Percentiles rank a stretch among this genome's conserved stretches.
Evolutionary conservation across 2,797 vertebrate genomes (phyloP).

Genomic region (Acanthiza pusilla): DNA sequence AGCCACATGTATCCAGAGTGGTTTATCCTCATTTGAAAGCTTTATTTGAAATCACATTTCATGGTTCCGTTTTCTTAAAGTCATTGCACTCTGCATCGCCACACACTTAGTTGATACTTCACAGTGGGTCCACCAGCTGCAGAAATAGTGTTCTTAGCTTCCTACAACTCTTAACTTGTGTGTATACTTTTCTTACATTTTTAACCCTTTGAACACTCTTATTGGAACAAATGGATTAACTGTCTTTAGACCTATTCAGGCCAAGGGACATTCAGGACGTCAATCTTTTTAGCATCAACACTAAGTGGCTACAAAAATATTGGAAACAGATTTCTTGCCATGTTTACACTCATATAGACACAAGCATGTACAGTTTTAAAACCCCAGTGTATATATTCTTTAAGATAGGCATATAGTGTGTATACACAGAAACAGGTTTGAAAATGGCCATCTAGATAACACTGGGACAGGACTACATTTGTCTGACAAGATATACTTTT

Average conservation of each 20-base stretch:
- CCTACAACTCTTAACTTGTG: neutral
- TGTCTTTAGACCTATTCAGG: neutral
- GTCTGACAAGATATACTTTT: neutral
- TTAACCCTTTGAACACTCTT: neutral
- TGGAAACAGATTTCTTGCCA: neutral
- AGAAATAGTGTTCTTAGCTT: neutral
- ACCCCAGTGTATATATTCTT: neutral
- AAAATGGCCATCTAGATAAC: neutral
- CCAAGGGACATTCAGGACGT: neutral
- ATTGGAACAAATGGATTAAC: neutral
- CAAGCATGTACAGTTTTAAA: neutral
- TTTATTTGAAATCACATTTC: neutral
- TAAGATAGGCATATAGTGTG: neutral
- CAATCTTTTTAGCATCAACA: neutral
- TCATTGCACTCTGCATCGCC: neutral
- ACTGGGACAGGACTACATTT: neutral
- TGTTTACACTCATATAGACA: neutral
- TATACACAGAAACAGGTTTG: neutral
- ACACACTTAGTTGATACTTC: neutral
- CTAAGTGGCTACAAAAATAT: neutral
- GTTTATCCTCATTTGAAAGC: slow-evolving; percentile 10
- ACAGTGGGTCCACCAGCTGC: neutral
- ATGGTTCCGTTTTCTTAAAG: neutral
- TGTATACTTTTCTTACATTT: neutral
- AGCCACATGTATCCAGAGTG: neutral